Evolutionary conservation across 2,888 invertebrate species (phyloP).

Genomic region (Autographa gamma): DNA sequence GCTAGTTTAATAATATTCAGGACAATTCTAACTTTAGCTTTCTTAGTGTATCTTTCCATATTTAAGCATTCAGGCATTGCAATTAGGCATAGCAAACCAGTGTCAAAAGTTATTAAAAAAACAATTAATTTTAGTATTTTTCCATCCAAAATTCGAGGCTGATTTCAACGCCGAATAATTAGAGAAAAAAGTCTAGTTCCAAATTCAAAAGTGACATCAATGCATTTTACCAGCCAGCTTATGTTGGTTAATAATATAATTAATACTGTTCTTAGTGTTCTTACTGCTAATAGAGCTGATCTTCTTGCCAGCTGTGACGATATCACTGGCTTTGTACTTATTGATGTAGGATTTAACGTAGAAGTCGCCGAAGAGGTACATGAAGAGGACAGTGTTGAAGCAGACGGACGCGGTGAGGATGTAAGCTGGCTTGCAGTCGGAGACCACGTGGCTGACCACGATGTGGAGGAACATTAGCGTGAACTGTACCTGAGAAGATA

Average conservation of each 20-base stretch:
- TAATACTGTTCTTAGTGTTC: constrained; percentile 47
- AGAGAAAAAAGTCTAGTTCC: not conserved
- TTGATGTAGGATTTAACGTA: constrained; percentile 64
- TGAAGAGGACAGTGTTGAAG: constrained; percentile 65
- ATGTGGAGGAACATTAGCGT: constrained; percentile 65
- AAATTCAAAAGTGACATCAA: not conserved
- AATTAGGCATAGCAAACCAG: too few species aligned
- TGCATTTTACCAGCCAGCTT: constrained; percentile 55
- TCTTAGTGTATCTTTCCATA: too few species aligned
- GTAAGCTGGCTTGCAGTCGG: constrained; percentile 68
- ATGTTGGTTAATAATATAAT: constrained; percentile 51
- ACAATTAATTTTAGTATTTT: too few species aligned
- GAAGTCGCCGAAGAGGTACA: constrained; percentile 71
- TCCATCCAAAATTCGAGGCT: too few species aligned
- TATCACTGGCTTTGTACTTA: constrained; percentile 35
- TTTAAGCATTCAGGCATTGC: too few species aligned
- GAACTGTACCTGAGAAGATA: constrained; percentile 71
- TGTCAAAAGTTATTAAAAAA: too few species aligned
- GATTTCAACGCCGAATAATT: too few species aligned
- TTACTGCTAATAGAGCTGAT: constrained; percentile 37
- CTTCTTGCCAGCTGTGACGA: constrained; percentile 26
- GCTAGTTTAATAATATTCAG: too few species aligned
- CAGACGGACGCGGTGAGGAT: constrained; percentile 55
- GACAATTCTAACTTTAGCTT: too few species aligned
- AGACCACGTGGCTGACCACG: constrained; percentile 52